Percentiles rank a stretch among this genome's conserved stretches.
phyloP scores from a whole-genome alignment of 2,888 invertebrate species.

The Andrena praecox region DNA sequence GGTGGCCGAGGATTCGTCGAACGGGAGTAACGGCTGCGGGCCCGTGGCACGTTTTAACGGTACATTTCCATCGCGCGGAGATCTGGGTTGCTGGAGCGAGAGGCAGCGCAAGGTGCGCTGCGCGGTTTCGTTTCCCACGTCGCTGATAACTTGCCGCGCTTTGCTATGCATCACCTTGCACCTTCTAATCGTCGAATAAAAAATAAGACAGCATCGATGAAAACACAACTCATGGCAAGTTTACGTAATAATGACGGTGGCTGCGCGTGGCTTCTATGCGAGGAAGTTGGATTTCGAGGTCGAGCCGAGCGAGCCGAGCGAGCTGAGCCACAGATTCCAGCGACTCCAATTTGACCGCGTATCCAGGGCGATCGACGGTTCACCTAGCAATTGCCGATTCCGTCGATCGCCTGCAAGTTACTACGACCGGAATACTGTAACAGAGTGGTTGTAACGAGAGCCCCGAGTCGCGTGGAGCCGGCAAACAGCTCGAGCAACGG shows the following conservation, averaged over 20 bases:
- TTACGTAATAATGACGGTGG: too few species aligned
- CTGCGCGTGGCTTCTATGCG: too few species aligned
- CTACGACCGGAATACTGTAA: slow-evolving; percentile 40
- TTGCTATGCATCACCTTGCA: background rate
- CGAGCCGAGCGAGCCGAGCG: background rate
- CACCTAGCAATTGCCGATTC: slow-evolving; percentile 55
- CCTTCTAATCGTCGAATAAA: too few species aligned
- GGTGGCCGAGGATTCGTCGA: slow-evolving; percentile 66
- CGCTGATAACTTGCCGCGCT: slow-evolving; percentile 1
- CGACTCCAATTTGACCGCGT: slow-evolving; percentile 43
- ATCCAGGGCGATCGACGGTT: slow-evolving; percentile 52
- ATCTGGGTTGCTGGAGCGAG: slow-evolving; percentile 79
- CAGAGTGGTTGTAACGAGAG: slow-evolving; percentile 13
- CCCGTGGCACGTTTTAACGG: slow-evolving; percentile 76
- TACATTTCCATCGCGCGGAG: slow-evolving; percentile 71
- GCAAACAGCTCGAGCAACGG: slow-evolving; percentile 54
- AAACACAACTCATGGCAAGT: too few species aligned
- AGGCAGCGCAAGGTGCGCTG: slow-evolving; percentile 53
- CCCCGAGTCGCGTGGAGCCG: slow-evolving; percentile 25
- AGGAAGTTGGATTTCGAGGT: slow-evolving; percentile 6
- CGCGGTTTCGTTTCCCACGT: slow-evolving; percentile 49
- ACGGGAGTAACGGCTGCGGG: slow-evolving; percentile 66
- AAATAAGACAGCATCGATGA: too few species aligned
- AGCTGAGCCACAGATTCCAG: slow-evolving; percentile 34
- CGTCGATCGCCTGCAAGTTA: background rate